Evolutionary conservation across 1,140 invertebrate species (phyloP).

Genomic region (Bombus pyrosoma): DNA sequence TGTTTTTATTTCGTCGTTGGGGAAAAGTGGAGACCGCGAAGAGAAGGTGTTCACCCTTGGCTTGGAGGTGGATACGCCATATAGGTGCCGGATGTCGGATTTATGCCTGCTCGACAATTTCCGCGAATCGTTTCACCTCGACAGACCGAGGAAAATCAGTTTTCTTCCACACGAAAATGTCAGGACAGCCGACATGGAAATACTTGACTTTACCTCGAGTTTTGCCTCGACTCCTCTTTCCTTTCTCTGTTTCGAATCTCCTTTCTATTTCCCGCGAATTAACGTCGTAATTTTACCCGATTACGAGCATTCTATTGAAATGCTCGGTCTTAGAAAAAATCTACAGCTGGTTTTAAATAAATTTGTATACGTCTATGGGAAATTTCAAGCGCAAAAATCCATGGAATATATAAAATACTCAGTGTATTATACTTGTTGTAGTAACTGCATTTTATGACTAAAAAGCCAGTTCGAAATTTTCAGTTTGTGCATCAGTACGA

Average conservation of each 20-base stretch:
- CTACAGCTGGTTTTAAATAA: too few relatives aligned
- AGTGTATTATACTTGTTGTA: too few relatives aligned
- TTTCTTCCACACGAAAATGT: slow-evolving; percentile 62
- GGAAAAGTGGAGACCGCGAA: slow-evolving; percentile 23
- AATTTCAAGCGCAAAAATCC: too few relatives aligned
- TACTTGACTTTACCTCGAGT: not conserved
- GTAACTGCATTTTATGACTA: too few relatives aligned
- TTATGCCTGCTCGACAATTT: slow-evolving; percentile 65
- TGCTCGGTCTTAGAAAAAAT: too few relatives aligned
- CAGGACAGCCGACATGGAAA: too few relatives aligned
- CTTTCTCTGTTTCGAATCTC: not conserved
- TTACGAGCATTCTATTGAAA: not conserved
- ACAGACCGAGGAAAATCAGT: slow-evolving; percentile 69
- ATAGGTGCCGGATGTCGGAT: slow-evolving; percentile 31
- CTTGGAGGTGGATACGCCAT: slow-evolving; percentile 7
- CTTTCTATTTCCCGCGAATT: not conserved
- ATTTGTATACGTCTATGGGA: too few relatives aligned
- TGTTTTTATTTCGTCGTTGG: slow-evolving; percentile 63
- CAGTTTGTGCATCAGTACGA: too few relatives aligned
- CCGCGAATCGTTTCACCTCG: slow-evolving; percentile 69
- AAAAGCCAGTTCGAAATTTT: too few relatives aligned
- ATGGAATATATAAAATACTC: too few relatives aligned
- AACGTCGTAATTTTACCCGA: not conserved
- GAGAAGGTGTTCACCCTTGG: slow-evolving; percentile 29
- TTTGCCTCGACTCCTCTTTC: not conserved